Conservation (phyloP, 2,113 vertebrate genomes). For the Protobothrops flavoviridis region DNA sequence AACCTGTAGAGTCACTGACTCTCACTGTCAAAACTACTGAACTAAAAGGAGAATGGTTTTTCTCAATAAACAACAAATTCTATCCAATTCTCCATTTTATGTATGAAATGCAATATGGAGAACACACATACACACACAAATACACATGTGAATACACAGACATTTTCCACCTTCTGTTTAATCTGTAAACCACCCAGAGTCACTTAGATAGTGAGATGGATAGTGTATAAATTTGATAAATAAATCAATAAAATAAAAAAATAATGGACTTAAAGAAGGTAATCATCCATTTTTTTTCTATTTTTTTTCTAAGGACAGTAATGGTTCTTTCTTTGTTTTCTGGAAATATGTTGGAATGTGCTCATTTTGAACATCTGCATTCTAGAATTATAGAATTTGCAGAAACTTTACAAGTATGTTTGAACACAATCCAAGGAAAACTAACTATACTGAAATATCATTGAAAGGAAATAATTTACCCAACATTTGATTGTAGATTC, state of each 20-base stretch:
- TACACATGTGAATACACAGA: neutral
- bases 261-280: neutral
- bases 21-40: neutral
- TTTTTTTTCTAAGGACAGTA: neutral
- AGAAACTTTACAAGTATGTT: neutral
- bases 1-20: neutral
- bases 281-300: neutral
- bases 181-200: neutral
- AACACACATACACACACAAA: neutral
- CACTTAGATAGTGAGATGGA: neutral
- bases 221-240: neutral
- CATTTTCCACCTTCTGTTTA: neutral
- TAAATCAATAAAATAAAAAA: neutral
- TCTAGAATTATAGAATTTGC: neutral
- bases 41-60: neutral
- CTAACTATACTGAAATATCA: neutral
- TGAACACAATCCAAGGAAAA: neutral
- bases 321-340: neutral
- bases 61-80: neutral
- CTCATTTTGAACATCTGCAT: neutral
- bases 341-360: neutral
- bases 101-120: neutral
- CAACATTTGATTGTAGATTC: neutral
- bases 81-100: neutral
- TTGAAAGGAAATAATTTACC: neutral